phyloP scores from a whole-genome alignment of 2,113 vertebrate species.

The Mormoops blainvillei region DNA sequence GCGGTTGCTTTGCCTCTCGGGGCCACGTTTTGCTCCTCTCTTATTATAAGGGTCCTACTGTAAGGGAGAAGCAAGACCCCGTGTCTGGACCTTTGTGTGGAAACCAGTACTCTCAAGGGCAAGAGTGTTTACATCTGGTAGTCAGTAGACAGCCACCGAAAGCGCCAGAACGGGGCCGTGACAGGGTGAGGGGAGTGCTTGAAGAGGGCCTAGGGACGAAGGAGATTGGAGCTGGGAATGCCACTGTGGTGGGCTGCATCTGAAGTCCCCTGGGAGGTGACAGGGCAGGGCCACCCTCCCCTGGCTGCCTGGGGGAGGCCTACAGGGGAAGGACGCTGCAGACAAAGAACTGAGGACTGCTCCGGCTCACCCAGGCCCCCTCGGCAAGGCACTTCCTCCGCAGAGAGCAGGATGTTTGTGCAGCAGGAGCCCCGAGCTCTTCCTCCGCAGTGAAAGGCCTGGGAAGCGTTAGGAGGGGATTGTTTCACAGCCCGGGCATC shows the following conservation, averaged over 20 bases:
- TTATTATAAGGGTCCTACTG: too few species aligned
- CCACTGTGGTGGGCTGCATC: background rate
- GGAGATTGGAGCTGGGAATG: background rate
- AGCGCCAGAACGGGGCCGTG: background rate
- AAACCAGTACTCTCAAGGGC: background rate
- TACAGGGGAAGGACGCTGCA: background rate
- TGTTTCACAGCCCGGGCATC: conserved; percentile 30
- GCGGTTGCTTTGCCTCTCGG: background rate
- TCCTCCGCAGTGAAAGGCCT: background rate
- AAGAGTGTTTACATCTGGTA: background rate
- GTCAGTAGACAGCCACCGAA: background rate
- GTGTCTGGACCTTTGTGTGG: background rate
- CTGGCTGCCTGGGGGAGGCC: background rate
- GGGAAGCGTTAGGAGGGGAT: conserved; percentile 27
- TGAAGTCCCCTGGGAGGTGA: background rate
- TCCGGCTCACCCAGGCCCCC: background rate
- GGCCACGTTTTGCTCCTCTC: too few species aligned
- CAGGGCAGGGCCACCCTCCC: background rate
- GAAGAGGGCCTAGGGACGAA: background rate
- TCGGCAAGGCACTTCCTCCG: background rate
- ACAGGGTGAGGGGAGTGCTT: background rate
- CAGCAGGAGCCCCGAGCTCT: background rate
- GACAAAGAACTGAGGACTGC: conserved; percentile 24
- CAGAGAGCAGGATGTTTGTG: conserved; percentile 9
- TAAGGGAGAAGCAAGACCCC: background rate